phyloP scores from a whole-genome alignment of 2,797 vertebrate genomes.

The Knipowitschia caucasica region DNA sequence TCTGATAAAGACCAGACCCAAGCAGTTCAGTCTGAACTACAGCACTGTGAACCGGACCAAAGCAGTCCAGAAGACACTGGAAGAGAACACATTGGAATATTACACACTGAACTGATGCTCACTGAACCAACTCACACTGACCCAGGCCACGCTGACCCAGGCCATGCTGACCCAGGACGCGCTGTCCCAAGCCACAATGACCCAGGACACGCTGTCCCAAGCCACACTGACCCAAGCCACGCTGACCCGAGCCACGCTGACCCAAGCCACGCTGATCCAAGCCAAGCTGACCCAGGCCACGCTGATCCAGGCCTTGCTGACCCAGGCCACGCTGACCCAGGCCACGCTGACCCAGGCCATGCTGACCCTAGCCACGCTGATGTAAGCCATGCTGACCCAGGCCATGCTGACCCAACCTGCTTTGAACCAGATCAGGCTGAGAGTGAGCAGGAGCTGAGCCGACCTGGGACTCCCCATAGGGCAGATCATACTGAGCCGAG shows the following conservation, averaged over 20 bases:
- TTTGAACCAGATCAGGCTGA: neutral
- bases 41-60: neutral
- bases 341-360: neutral
- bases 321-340: too few species aligned
- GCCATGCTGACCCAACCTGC: neutral
- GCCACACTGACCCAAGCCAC: neutral
- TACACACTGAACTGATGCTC: neutral
- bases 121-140: neutral
- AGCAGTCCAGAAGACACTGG: neutral
- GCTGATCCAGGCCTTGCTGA: neutral
- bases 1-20: neutral
- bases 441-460: neutral
- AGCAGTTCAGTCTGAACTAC: too few species aligned
- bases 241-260: neutral
- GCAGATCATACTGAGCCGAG: neutral
- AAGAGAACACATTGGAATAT: neutral
- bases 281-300: neutral
- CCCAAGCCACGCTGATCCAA: neutral
- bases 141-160: neutral
- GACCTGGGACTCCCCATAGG: neutral
- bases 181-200: neutral
- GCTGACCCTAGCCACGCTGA: neutral
- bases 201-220: neutral
- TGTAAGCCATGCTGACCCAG: neutral
- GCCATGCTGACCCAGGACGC: slow-evolving; percentile 80